phyloP scores from a whole-genome alignment of 2,113 vertebrate genomes.

The Solea solea region DNA sequence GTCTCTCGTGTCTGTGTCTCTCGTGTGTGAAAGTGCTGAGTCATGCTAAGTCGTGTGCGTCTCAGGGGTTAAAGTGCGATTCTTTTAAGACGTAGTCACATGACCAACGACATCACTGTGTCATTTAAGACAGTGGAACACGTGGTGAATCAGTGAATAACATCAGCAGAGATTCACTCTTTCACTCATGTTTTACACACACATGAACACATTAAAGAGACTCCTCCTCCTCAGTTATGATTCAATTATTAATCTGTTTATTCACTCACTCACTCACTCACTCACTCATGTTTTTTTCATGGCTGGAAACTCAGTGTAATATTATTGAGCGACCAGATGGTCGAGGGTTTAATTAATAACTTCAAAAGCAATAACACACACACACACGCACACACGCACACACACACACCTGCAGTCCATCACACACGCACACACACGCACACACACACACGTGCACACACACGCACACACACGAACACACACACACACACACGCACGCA shows the following conservation, averaged over 20 bases:
- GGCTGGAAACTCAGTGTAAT: conserved; percentile 73
- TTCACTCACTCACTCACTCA: conserved; percentile 73
- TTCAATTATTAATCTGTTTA: conserved; percentile 74
- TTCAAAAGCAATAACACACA: conserved; percentile 76
- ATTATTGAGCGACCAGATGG: conserved; percentile 80
- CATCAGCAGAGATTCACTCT: not conserved
- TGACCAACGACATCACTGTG: conserved; percentile 24
- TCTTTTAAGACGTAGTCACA: not conserved
- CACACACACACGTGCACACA: no score
- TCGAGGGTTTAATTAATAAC: conserved; percentile 81
- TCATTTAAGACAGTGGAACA: conserved; percentile 29
- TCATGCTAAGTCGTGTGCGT: no score
- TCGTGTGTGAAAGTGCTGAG: no score
- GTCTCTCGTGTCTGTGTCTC: no score
- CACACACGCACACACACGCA: conserved; percentile 14
- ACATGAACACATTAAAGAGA: not conserved
- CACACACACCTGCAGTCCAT: not conserved
- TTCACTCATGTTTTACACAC: conserved; percentile 20
- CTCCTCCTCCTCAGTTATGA: no score
- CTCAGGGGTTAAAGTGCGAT: no score
- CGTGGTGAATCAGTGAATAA: not conserved
- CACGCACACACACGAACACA: no score
- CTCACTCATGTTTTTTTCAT: conserved; percentile 72
- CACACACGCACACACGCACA: conserved; percentile 11
- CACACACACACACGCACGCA: no score